Evolutionary conservation across 64 coral and sea anemone species (phyloP).

Genomic region (Montipora cactus): DNA sequence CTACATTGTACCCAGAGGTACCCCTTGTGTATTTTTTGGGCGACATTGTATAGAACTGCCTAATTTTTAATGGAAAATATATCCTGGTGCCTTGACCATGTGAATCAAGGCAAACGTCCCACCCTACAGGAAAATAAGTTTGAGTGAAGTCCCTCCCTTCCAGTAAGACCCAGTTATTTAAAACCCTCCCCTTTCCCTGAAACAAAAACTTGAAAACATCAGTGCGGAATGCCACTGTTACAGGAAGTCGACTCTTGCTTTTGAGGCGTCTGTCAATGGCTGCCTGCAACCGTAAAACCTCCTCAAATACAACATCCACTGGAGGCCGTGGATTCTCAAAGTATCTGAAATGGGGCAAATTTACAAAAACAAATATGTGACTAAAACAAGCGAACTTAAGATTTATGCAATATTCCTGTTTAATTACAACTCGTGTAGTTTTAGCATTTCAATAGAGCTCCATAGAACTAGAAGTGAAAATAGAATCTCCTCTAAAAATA

Average conservation of each 20-base stretch:
- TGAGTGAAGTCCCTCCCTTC: background rate
- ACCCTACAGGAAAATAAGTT: constrained; percentile 27
- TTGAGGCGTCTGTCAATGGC: constrained; percentile 17
- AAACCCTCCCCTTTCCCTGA: background rate
- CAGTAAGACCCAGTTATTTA: constrained; percentile 1
- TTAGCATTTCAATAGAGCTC: too few relatives aligned
- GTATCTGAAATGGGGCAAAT: constrained; percentile 18
- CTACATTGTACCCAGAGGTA: background rate
- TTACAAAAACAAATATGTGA: background rate
- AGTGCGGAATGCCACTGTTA: constrained; percentile 17
- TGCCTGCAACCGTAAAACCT: background rate
- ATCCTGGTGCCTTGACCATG: constrained; percentile 54
- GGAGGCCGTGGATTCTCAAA: constrained; percentile 20
- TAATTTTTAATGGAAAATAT: constrained; percentile 46
- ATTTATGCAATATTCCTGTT: too few relatives aligned
- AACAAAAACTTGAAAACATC: constrained; percentile 51
- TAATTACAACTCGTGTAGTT: too few relatives aligned
- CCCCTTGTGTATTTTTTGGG: too few relatives aligned
- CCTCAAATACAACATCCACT: background rate
- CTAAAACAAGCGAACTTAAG: too few relatives aligned
- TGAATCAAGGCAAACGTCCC: constrained; percentile 31
- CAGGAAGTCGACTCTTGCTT: constrained; percentile 27
- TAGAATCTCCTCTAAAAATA: too few relatives aligned
- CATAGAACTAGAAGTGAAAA: too few relatives aligned
- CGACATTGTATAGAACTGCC: background rate